These are phyloP conservation scores for Pterois miles DNA, from an alignment of 2,797 vertebrate genomes.

Conservation along the genomic window DNA sequence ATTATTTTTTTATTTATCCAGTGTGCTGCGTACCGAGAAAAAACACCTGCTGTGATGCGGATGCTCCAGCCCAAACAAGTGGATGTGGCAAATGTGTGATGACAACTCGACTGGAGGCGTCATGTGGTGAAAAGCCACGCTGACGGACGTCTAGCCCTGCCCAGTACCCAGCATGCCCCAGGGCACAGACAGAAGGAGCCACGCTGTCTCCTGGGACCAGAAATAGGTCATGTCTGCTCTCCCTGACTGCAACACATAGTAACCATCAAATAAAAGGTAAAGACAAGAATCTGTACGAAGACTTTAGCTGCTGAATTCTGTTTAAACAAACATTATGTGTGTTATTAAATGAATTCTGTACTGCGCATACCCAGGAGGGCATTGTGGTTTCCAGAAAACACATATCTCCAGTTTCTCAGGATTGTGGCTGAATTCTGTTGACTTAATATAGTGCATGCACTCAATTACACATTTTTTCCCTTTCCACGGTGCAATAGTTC, in stretches of 20 bases:
- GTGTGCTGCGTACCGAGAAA: not conserved
- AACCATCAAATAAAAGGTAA: slow-evolving; percentile 11
- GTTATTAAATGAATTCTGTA: not conserved
- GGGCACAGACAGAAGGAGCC: slow-evolving; percentile 67
- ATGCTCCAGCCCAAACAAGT: slow-evolving; percentile 13
- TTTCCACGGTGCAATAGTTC: slow-evolving; percentile 9
- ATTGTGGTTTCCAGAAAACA: slow-evolving; percentile 4
- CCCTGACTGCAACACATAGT: slow-evolving; percentile 24
- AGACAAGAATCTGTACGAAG: not conserved
- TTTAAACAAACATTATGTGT: not conserved
- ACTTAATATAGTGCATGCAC: not conserved
- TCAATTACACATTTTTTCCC: slow-evolving; percentile 14
- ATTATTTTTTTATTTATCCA: not conserved
- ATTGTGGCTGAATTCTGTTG: not conserved
- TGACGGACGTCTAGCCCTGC: slow-evolving; percentile 37
- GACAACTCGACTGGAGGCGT: slow-evolving; percentile 27
- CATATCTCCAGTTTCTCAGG: not conserved
- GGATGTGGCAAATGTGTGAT: slow-evolving; percentile 23
- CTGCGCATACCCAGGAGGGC: not conserved
- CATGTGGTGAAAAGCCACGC: slow-evolving; percentile 3
- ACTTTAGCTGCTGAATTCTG: not conserved
- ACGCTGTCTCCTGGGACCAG: slow-evolving; percentile 42
- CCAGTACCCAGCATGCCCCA: slow-evolving; percentile 61
- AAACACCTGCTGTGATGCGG: not conserved
- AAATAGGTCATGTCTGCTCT: slow-evolving; percentile 63